Evolutionary conservation across 2,113 vertebrate species (phyloP).

Genomic region (Tragelaphus imberbis): DNA sequence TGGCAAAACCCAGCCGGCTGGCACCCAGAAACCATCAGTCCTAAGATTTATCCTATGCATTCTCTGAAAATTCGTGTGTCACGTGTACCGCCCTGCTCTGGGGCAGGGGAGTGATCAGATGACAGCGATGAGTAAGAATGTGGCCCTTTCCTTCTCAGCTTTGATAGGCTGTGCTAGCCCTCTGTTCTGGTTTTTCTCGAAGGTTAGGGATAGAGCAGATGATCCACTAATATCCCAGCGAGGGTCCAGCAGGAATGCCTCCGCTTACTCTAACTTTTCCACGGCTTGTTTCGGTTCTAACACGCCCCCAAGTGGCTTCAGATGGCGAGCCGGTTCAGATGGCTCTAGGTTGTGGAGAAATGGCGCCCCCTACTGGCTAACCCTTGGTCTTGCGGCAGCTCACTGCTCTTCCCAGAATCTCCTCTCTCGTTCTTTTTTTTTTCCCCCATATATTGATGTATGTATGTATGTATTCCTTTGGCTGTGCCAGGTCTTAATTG

Average conservation of each 20-base stretch:
- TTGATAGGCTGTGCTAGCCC: neutral
- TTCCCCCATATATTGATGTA: too few relatives aligned
- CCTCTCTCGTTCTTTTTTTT: neutral
- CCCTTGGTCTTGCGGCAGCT: neutral
- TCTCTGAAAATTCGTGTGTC: neutral
- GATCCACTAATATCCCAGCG: neutral
- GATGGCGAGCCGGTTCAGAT: neutral
- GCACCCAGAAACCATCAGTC: neutral
- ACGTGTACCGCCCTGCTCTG: neutral
- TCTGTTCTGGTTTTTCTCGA: neutral
- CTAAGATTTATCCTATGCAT: neutral
- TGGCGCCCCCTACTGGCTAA: constrained; percentile 4
- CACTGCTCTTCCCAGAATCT: neutral
- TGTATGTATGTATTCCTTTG: neutral
- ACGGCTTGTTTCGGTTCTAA: neutral
- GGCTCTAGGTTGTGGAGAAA: neutral
- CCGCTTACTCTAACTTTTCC: neutral
- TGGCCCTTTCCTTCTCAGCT: neutral
- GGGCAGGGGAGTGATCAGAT: neutral
- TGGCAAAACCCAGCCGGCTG: neutral
- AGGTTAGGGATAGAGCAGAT: neutral
- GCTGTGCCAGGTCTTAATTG: neutral
- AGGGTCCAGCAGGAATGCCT: neutral
- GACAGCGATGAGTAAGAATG: neutral
- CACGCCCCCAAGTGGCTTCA: constrained; percentile 5